phyloP scores from a whole-genome alignment of 2,797 vertebrate species.

The Cyprinella venusta region DNA sequence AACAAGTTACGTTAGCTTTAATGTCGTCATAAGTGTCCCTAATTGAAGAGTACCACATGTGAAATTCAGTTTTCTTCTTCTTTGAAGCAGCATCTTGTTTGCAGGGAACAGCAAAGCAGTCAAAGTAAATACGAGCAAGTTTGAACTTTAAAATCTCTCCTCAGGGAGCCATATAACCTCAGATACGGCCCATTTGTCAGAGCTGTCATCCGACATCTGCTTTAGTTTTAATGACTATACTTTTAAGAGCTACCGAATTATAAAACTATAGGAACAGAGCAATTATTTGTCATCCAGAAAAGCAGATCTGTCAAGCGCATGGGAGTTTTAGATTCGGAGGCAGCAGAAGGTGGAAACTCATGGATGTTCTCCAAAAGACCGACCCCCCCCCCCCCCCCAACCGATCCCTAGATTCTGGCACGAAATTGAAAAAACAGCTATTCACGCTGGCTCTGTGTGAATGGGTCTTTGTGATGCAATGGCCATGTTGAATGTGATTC shows the following conservation, averaged over 20 bases:
- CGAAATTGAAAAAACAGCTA: constrained; percentile 73
- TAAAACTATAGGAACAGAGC: background rate
- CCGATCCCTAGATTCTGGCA: constrained; percentile 64
- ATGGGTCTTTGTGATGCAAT: constrained; percentile 78
- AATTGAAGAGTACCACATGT: background rate
- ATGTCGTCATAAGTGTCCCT: background rate
- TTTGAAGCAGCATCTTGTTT: background rate
- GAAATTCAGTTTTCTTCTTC: background rate
- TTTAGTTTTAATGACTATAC: constrained; percentile 8
- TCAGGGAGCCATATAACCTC: background rate
- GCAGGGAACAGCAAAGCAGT: background rate
- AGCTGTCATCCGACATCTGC: background rate
- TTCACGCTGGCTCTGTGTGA: constrained; percentile 73
- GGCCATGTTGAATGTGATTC: constrained; percentile 70
- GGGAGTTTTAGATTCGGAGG: constrained; percentile 72
- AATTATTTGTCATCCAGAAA: constrained; percentile 19
- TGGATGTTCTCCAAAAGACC: constrained; percentile 69
- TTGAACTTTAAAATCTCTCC: background rate
- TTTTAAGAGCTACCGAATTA: constrained; percentile 25
- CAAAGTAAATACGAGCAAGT: background rate
- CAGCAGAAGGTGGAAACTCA: constrained; percentile 68
- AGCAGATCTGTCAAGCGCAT: constrained; percentile 64
- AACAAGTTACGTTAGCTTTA: background rate
- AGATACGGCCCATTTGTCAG: background rate
- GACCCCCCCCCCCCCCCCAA: constrained; percentile 29